Conservation (phyloP, 2,888 invertebrate genomes). For the Onthophagus sagittarius region DNA sequence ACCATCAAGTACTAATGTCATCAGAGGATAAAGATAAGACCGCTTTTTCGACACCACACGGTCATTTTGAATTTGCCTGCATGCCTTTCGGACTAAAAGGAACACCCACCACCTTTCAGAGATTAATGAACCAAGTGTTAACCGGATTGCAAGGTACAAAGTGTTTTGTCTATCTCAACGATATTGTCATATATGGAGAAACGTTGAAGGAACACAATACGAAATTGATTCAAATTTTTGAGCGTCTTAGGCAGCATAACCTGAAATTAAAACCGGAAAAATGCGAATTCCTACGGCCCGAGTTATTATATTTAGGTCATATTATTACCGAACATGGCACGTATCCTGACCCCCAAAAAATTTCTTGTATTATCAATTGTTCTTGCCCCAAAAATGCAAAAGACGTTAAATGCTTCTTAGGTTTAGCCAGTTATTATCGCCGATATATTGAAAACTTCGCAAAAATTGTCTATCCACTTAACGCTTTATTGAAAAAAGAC, state of each 20-base stretch:
- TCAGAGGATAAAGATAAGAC: slow-evolving; percentile 27
- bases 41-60: slow-evolving; percentile 29
- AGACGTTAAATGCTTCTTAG: slow-evolving; percentile 33
- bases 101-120: slow-evolving; percentile 35
- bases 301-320: slow-evolving; percentile 29
- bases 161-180: slow-evolving; percentile 41
- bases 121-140: slow-evolving; percentile 35
- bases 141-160: slow-evolving; percentile 29
- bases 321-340: slow-evolving; percentile 33
- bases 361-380: slow-evolving; percentile 27
- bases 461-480: slow-evolving; percentile 2
- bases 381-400: slow-evolving; percentile 26
- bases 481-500: slow-evolving; percentile 1
- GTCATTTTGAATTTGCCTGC: slow-evolving; percentile 31
- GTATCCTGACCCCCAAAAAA: slow-evolving; percentile 29
- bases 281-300: slow-evolving; percentile 8
- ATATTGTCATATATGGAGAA: slow-evolving; percentile 36
- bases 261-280: slow-evolving; percentile 12
- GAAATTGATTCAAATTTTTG: slow-evolving; percentile 19
- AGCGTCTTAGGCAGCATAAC: slow-evolving; percentile 3
- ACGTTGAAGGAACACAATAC: slow-evolving; percentile 31
- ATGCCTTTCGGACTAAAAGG: slow-evolving; percentile 36
- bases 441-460: slow-evolving; percentile 35
- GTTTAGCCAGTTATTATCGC: slow-evolving; percentile 38
- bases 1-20: slow-evolving; percentile 23